These are phyloP conservation scores for Dascillus cervinus DNA, from an alignment of 2,888 invertebrate genomes.

Conservation along the genomic window DNA sequence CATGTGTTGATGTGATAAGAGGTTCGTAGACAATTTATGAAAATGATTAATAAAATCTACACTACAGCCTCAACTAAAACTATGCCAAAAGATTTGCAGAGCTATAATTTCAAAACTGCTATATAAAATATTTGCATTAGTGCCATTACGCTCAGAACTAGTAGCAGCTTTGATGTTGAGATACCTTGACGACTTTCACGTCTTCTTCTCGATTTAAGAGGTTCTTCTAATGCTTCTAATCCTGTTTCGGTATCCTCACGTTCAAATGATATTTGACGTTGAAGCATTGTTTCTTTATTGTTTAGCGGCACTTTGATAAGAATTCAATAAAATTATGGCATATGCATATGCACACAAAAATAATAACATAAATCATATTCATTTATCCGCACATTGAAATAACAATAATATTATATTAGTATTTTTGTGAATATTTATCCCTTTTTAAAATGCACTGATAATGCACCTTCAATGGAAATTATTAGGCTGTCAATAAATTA, in stretches of 20 bases:
- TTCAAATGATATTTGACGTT: slow-evolving; percentile 55
- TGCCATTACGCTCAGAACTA: slow-evolving; percentile 7
- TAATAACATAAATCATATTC: too few species aligned
- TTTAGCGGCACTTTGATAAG: slow-evolving; percentile 52
- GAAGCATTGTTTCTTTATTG: slow-evolving; percentile 56
- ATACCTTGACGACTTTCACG: slow-evolving; percentile 60
- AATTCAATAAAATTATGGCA: not conserved
- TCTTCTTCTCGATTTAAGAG: slow-evolving; percentile 54
- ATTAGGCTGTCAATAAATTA: too few species aligned
- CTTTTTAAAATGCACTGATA: too few species aligned
- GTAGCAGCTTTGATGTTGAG: slow-evolving; percentile 9
- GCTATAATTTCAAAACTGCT: too few species aligned
- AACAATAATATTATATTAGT: too few species aligned
- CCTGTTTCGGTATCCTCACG: slow-evolving; percentile 54
- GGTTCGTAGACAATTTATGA: too few species aligned
- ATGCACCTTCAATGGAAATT: too few species aligned
- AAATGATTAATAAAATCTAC: slow-evolving; percentile 5
- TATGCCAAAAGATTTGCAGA: slow-evolving; percentile 3
- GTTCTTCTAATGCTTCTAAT: slow-evolving; percentile 59
- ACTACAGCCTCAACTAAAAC: slow-evolving; percentile 6
- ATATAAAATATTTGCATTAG: slow-evolving; percentile 8
- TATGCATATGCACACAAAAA: not conserved
- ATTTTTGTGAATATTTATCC: too few species aligned
- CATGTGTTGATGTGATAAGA: too few species aligned
- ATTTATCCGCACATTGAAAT: too few species aligned